Percentiles rank a stretch among this genome's conserved stretches.
Evolutionary conservation across 2,888 invertebrate genomes (phyloP).

Genomic region (Holacanthella duospinosa): DNA sequence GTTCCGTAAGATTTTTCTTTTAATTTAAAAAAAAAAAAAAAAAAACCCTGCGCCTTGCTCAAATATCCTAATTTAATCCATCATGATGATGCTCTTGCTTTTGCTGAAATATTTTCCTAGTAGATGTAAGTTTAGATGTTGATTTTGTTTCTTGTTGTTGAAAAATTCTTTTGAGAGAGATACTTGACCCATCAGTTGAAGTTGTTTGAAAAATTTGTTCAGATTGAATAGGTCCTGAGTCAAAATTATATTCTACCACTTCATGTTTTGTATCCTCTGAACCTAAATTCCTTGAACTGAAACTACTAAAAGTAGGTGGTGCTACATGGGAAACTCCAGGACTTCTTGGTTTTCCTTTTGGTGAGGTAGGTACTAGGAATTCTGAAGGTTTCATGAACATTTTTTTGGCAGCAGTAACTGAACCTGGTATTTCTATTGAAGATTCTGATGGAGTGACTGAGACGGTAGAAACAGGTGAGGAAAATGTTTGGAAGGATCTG

Average conservation of each 20-base stretch:
- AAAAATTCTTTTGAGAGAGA: conserved; percentile 34
- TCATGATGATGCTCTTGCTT: conserved; percentile 19
- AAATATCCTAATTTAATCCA: not conserved
- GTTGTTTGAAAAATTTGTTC: conserved; percentile 34
- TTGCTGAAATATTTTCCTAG: conserved; percentile 31
- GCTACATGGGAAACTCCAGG: not conserved
- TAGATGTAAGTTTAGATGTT: conserved; percentile 29
- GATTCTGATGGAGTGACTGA: not conserved
- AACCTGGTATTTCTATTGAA: no score
- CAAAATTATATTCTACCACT: conserved; percentile 5
- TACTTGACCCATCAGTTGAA: conserved; percentile 30
- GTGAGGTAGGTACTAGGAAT: conserved; percentile 18
- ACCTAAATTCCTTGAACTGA: not conserved
- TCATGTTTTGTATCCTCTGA: not conserved
- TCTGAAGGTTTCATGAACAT: conserved; percentile 36
- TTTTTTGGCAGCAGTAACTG: conserved; percentile 29
- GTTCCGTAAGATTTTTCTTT: not conserved
- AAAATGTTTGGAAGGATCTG: conserved; percentile 22
- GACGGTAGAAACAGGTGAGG: conserved; percentile 2
- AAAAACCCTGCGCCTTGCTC: not conserved
- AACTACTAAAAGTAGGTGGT: not conserved
- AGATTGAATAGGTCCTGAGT: conserved; percentile 31
- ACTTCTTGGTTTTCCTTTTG: not conserved
- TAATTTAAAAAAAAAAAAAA: not conserved
- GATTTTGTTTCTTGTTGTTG: conserved; percentile 34